Base-by-base conservation (phyloP, 2,113 vertebrate species). In the Petroica traversi region DNA sequence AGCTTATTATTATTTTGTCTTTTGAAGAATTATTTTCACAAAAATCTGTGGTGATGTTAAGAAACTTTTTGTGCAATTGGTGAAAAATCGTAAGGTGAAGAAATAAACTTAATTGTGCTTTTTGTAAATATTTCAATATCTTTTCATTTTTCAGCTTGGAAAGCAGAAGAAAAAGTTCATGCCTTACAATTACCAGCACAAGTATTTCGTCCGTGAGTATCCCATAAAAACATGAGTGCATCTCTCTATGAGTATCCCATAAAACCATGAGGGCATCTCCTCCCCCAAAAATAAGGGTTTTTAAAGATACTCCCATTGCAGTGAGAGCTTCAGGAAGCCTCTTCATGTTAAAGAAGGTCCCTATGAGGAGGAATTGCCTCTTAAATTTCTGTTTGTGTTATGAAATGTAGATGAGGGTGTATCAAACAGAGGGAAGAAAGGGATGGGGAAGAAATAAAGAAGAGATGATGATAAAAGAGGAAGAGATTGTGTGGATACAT, bases 181-280 rank as follows among this genome's bases (percentile, higher is more conserved):
- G 98, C 98, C 98, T 8, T 99, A 99, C 85, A 97, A 99, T 52
- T 95, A 99, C 62, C 98, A 99, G 87, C 98, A 99, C 72, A 98
- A 96, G 18, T 99, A 99, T 95, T 98, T 99, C 86, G 69, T 95
- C 87, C 54, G 98, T 99, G 96, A 99, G 98, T 99, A 83, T 82
- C 71, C n/a, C 51, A 11, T 61, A 49, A 57, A 67, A 62, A 3
- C 28, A 25, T 7, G 11, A 64, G 9, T n/a, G 8, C 16, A 3
- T 69, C n/a, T n/a, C n/a, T n/a, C n/a, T n/a, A n/a, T 99, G 96
- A 99, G 98, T 99, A 83, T 82, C 71, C n/a, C 51, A 11, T 61
- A 49, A 57, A 67, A 62, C 4, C 28, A 25, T 7, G 11, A 64
- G 9, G 31, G 8, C 16, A 3, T 69, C 41, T 76, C 15, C 17